phyloP scores from a whole-genome alignment of 2,888 invertebrate species.

The Chloromyia formosa region DNA sequence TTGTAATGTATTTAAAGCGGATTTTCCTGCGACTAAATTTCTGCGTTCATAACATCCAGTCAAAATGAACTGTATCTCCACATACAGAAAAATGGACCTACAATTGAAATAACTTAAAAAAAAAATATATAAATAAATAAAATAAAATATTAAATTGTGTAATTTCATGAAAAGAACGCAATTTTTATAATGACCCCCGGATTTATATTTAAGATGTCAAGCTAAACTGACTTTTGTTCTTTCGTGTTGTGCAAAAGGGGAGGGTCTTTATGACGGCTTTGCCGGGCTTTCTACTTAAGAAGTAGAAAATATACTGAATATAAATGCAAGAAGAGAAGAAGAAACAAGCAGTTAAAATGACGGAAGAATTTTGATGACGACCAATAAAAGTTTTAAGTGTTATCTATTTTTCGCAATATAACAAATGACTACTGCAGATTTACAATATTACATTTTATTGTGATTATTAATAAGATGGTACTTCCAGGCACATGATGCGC shows the following conservation, averaged over 20 bases:
- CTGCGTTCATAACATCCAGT: no score
- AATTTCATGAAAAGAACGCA: constrained; percentile 2
- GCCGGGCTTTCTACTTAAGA: background rate
- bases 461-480: no score
- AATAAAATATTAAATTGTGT: background rate
- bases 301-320: no score
- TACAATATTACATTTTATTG: background rate
- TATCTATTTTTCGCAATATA: constrained; percentile 16
- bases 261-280: background rate
- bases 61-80: no score
- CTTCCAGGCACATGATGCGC: no score
- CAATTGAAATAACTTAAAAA: background rate
- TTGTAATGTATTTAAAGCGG: constrained; percentile 10
- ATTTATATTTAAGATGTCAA: no score
- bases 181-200: background rate
- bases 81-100: constrained; percentile 5
- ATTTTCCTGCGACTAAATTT: no score
- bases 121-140: background rate
- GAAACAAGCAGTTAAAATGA: background rate
- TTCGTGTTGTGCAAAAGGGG: no score
- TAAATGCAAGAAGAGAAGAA: no score
- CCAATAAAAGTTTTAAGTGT: background rate
- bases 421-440: background rate
- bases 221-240: no score
- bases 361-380: background rate